Evolutionary conservation across 1,140 invertebrate species (phyloP), one percentile per base, ranked within the genome.

Genomic region (Campodea augens): DNA sequence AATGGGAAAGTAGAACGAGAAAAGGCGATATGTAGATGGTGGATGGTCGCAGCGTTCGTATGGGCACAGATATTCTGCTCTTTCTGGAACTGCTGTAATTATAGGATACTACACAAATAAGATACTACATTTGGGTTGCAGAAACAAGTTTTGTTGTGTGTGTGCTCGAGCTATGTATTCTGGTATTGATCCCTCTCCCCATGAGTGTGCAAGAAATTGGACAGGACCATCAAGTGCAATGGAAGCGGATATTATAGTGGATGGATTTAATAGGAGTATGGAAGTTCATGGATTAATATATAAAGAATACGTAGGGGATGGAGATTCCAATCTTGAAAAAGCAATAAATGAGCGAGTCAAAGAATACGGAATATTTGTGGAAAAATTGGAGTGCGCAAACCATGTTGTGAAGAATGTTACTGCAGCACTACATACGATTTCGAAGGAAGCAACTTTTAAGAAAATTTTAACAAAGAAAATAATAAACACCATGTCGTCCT

Each of bases 231-330:
- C 63, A 1, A 58, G 60, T 1, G 49, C 50, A 5, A 69, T 69
- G 65, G 63, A 69, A 50, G 42, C 56, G 18, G 54, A 57, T 39
- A 58, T 60, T 13, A 57, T 69, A 18, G 44, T 60, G 3, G 46
- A 57, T 20, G 57, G 52, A 2, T 59, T 59, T 50, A 5, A 29
- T 18, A 20, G 41, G 21, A 52, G 52, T 40, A 45, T 54, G 23
- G n/a, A 43, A 20, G 38, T 44, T 15, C 44, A 59, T 50, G 49
- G 53, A 4, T 3, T 60, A 1, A 41, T 49, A 13, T 58, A 55
- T 39, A 44, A 45, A 22, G 12, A 36, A n/a, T 36, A 57, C 7
- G 51, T 59, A 51, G 52, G 38, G 24, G 58, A 57, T 53, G 56
- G 51, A 7, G 56, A 58, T 36, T 49, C 48, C 13, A 51, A 46